Percentiles rank a stretch among this genome's conserved stretches.
Evolutionary conservation across 2,888 invertebrate species (phyloP).

Genomic region (Eutolmus rufibarbis): DNA sequence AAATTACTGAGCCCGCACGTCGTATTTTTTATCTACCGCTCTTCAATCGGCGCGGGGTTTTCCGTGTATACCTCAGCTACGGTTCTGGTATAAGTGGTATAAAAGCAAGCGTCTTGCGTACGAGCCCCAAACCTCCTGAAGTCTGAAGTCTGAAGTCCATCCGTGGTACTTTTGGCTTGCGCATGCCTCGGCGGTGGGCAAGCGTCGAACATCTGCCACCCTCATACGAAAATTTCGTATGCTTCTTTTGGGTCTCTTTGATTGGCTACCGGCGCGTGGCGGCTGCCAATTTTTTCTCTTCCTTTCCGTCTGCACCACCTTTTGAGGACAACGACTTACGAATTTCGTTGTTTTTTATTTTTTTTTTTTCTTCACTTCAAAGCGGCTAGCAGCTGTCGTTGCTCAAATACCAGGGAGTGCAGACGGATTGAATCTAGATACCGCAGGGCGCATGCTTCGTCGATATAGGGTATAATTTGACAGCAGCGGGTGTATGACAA

Average conservation of each 20-base stretch:
- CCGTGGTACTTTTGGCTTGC: background rate
- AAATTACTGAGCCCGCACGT: background rate
- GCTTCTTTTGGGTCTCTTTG: constrained; percentile 7
- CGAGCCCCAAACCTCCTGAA: background rate
- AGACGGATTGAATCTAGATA: background rate
- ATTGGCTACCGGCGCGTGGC: constrained; percentile 40
- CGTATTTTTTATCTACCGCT: background rate
- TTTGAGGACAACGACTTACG: constrained; percentile 18
- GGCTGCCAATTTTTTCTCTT: constrained; percentile 25
- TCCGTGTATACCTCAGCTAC: background rate
- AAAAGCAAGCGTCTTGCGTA: background rate
- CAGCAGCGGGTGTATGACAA: background rate
- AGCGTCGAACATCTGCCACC: constrained; percentile 22
- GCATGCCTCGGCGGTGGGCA: background rate
- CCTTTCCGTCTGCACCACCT: constrained; percentile 4
- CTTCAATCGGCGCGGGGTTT: background rate
- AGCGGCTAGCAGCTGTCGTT: constrained; percentile 21
- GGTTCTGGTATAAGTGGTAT: background rate
- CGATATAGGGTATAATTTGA: background rate
- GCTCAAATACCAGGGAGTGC: background rate
- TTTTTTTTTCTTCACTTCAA: background rate
- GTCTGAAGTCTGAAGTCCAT: background rate
- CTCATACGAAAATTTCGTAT: background rate
- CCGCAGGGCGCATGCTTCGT: background rate
- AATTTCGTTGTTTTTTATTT: background rate